Evolutionary conservation across 2,888 invertebrate genomes (phyloP).

Genomic region (Campaea margaritaria): DNA sequence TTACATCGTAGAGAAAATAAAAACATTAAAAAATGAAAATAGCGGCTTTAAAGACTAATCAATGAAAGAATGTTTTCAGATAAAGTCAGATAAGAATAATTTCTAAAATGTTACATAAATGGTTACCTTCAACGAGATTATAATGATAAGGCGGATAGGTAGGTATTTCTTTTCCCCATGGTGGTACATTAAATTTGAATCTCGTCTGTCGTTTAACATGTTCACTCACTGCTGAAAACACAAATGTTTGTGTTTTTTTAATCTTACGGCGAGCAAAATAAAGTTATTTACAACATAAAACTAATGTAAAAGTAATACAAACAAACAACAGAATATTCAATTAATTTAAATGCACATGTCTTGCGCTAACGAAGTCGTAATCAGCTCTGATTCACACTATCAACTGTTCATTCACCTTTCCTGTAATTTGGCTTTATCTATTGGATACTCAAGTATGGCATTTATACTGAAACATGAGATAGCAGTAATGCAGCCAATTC

Average conservation of each 20-base stretch:
- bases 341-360: constrained; percentile 17
- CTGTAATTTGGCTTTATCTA: constrained; percentile 31
- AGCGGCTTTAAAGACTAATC: background rate
- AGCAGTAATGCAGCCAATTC: background rate
- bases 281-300: too few relatives aligned
- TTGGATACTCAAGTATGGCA: constrained; percentile 4
- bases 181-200: too few relatives aligned
- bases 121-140: background rate
- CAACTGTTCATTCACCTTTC: constrained; percentile 46
- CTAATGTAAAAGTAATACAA: too few relatives aligned
- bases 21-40: background rate
- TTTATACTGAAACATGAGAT: constrained; percentile 7
- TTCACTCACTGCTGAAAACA: too few relatives aligned
- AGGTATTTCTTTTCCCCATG: too few relatives aligned
- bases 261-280: too few relatives aligned
- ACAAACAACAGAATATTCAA: too few relatives aligned
- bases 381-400: constrained; percentile 39
- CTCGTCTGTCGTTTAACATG: too few relatives aligned
- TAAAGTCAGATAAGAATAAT: constrained; percentile 4
- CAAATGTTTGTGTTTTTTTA: too few relatives aligned
- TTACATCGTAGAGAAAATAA: background rate
- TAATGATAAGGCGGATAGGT: too few relatives aligned
- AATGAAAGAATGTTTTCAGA: background rate
- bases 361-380: constrained; percentile 20
- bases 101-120: background rate